A percentile compares a stretch with the other conserved stretches of the same genome.
These are phyloP conservation scores for Tyrannus savana DNA, from an alignment of 2,113 vertebrate genomes.

Conservation along the genomic window DNA sequence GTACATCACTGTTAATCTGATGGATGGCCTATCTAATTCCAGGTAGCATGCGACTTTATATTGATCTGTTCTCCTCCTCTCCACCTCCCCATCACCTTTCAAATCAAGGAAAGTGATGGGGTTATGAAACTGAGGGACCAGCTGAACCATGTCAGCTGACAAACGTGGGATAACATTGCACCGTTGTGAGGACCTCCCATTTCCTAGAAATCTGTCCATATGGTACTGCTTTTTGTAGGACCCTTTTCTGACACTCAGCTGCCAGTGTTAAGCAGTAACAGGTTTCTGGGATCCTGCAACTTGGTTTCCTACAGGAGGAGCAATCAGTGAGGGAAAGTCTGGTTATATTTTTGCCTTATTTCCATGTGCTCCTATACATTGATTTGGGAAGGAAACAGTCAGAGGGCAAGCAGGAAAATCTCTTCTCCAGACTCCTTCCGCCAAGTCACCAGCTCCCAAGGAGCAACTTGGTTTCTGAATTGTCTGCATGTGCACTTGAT, in stretches of 20 bases:
- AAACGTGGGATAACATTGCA: rapidly evolving
- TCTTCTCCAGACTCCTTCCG: neutral
- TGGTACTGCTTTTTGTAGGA: neutral
- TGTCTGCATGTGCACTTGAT: neutral
- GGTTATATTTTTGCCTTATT: neutral
- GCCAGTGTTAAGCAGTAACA: neutral
- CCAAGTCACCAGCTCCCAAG: neutral
- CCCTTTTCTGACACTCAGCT: neutral
- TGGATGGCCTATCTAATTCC: constrained; percentile 1
- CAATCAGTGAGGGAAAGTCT: neutral
- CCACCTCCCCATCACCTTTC: neutral
- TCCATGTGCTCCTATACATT: neutral
- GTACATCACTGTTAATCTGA: constrained; percentile 11
- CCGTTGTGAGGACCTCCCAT: neutral
- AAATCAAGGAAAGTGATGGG: neutral
- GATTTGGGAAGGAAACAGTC: neutral
- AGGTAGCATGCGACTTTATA: neutral
- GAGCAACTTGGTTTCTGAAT: neutral
- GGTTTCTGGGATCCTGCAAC: neutral
- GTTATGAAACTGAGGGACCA: neutral
- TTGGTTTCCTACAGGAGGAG: neutral
- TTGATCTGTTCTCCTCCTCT: neutral
- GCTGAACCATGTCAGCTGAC: neutral
- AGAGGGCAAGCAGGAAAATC: neutral
- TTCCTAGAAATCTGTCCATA: neutral